phyloP scores from a whole-genome alignment of 2,797 vertebrate genomes.

The Percopsis omiscomaycus region DNA sequence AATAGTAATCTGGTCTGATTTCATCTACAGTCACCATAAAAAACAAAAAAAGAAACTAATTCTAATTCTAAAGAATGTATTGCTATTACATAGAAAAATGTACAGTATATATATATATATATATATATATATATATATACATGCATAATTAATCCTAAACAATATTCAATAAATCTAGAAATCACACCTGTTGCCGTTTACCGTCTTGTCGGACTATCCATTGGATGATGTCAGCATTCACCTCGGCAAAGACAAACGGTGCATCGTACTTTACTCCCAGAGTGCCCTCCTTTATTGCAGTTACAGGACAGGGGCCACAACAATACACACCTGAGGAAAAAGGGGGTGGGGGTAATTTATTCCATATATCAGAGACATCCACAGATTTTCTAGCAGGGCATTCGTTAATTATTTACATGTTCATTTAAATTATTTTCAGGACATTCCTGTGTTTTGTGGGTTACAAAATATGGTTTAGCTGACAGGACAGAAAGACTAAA shows the following conservation, averaged over 20 bases:
- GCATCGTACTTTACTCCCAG: conserved; percentile 77
- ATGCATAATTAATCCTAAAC: neutral
- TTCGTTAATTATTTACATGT: too few species aligned
- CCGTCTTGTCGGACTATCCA: conserved; percentile 66
- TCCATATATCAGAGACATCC: neutral
- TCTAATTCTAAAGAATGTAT: neutral
- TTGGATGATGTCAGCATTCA: conserved; percentile 78
- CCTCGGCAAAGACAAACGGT: conserved; percentile 79
- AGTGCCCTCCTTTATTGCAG: conserved; percentile 78
- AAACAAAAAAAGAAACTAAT: neutral
- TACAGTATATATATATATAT: neutral
- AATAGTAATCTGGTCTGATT: conserved; percentile 55
- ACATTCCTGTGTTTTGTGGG: too few species aligned
- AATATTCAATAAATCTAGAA: too few species aligned
- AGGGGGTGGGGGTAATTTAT: neutral
- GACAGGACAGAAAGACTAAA: too few species aligned
- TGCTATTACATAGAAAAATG: neutral
- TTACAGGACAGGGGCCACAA: conserved; percentile 81
- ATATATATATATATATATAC: neutral
- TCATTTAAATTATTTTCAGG: too few species aligned
- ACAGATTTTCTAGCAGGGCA: neutral
- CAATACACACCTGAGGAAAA: conserved; percentile 69
- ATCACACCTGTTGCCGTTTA: conserved; percentile 39
- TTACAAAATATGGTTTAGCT: too few species aligned
- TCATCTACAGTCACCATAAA: conserved; percentile 34